phyloP scores from a whole-genome alignment of 2,888 invertebrate genomes.

The Papilio gigon region DNA sequence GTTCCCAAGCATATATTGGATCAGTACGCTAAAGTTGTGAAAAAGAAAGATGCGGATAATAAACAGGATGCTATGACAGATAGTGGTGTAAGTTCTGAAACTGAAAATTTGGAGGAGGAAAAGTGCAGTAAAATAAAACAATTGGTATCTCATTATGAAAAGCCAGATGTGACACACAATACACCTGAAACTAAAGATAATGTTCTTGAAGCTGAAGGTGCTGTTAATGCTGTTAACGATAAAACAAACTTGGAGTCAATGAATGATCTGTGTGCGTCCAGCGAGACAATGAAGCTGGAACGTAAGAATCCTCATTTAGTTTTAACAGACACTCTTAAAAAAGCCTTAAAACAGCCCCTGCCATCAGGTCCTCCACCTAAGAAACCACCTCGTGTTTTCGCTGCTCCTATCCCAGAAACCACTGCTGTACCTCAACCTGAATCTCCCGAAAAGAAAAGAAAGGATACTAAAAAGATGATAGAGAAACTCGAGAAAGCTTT shows the following conservation, averaged over 20 bases:
- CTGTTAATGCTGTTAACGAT: conserved; percentile 41
- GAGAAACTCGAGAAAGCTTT: conserved; percentile 84
- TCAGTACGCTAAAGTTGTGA: conserved; percentile 75
- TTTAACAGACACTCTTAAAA: conserved; percentile 84
- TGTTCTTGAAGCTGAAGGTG: conserved; percentile 29
- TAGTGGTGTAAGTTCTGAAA: conserved; percentile 79
- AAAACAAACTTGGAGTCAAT: conserved; percentile 63
- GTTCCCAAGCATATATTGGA: conserved; percentile 76
- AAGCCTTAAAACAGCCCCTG: conserved; percentile 85
- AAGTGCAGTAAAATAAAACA: conserved; percentile 62
- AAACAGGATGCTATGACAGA: conserved; percentile 75
- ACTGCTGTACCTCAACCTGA: conserved; percentile 38
- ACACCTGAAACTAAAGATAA: conserved; percentile 43
- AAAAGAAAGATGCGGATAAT: conserved; percentile 63
- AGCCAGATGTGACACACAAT: conserved; percentile 46
- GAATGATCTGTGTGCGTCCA: conserved; percentile 68
- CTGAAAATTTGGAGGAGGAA: conserved; percentile 76
- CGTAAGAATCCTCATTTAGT: conserved; percentile 72
- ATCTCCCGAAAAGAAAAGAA: conserved; percentile 59
- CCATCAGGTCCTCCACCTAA: conserved; percentile 88
- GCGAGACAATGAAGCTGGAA: conserved; percentile 73
- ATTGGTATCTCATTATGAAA: conserved; percentile 59
- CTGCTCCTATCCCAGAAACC: conserved; percentile 56
- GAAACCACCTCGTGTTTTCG: conserved; percentile 87
- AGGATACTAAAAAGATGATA: conserved; percentile 85